A percentile compares a stretch with the other conserved stretches of the same genome.
Conservation (phyloP, 2,113 vertebrate genomes). For the Corynorhinus townsendii region DNA sequence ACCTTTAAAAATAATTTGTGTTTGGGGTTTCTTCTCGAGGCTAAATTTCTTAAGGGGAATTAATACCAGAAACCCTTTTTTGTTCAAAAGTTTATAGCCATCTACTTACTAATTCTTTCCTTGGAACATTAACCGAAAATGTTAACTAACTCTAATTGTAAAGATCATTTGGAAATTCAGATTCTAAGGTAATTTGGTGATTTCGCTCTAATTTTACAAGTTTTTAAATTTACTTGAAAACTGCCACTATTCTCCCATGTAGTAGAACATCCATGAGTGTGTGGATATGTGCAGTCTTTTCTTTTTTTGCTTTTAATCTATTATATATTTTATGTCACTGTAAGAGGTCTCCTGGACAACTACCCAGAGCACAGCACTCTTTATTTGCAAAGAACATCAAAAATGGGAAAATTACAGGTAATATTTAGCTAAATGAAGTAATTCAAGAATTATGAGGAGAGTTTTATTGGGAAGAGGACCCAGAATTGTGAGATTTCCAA, state of each 20-base stretch:
- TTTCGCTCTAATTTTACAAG: neutral
- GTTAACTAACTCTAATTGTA: neutral
- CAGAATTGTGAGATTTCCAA: neutral
- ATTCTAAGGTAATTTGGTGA: neutral
- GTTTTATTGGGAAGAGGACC: neutral
- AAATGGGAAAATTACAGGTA: neutral
- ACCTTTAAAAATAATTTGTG: slow-evolving; percentile 22
- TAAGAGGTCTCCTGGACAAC: neutral
- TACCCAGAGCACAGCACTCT: neutral
- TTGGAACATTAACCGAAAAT: neutral
- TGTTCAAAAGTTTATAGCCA: neutral
- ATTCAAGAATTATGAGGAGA: neutral
- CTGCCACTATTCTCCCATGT: neutral
- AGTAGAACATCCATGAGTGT: neutral
- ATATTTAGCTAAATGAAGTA: neutral
- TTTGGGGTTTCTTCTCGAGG: neutral
- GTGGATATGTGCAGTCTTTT: neutral
- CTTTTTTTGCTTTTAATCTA: neutral
- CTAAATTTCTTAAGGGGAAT: slow-evolving; percentile 18
- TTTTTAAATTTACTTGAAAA: neutral
- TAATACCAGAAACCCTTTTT: neutral
- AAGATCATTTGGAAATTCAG: neutral
- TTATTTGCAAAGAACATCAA: neutral
- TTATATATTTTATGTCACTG: neutral
- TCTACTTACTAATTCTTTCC: neutral